Evolutionary conservation across 2,797 vertebrate species (phyloP).

Genomic region (Astyanax mexicanus): DNA sequence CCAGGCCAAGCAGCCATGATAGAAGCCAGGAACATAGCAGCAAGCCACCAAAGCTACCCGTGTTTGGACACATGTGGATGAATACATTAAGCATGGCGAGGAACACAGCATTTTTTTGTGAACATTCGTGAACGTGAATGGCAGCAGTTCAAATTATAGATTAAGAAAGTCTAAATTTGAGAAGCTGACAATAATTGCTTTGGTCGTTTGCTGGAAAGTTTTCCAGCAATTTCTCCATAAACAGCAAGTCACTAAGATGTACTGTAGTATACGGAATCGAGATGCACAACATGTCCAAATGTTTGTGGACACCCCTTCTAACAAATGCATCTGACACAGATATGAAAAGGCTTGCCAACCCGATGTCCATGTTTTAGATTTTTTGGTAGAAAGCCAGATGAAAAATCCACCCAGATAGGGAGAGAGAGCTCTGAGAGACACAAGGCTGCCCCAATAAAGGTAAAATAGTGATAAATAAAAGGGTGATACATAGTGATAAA

Average conservation of each 20-base stretch:
- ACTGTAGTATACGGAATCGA: not conserved
- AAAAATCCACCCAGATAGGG: too few species aligned
- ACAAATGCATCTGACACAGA: too few species aligned
- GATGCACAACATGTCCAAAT: too few species aligned
- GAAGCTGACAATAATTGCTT: not conserved
- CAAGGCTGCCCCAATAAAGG: too few species aligned
- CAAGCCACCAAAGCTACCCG: conserved; percentile 31
- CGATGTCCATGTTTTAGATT: too few species aligned
- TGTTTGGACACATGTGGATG: conserved; percentile 49
- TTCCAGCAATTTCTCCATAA: not conserved
- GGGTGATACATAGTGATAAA: too few species aligned
- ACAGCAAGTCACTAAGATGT: not conserved
- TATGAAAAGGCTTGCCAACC: too few species aligned
- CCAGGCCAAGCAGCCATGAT: conserved; percentile 18
- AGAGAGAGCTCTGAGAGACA: too few species aligned
- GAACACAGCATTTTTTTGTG: conserved; percentile 23
- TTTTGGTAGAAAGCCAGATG: too few species aligned
- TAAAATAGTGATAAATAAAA: too few species aligned
- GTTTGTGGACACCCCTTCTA: too few species aligned
- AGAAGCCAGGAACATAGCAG: conserved; percentile 60
- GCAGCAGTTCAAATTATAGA: conserved; percentile 46
- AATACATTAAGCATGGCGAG: conserved; percentile 17
- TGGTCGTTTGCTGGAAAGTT: not conserved
- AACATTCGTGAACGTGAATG: conserved; percentile 7
- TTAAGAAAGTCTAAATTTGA: not conserved